Percentiles rank a stretch among this genome's conserved stretches.
Evolutionary conservation across 2,888 invertebrate genomes (phyloP).

Genomic region (Polymixis flavicincta): DNA sequence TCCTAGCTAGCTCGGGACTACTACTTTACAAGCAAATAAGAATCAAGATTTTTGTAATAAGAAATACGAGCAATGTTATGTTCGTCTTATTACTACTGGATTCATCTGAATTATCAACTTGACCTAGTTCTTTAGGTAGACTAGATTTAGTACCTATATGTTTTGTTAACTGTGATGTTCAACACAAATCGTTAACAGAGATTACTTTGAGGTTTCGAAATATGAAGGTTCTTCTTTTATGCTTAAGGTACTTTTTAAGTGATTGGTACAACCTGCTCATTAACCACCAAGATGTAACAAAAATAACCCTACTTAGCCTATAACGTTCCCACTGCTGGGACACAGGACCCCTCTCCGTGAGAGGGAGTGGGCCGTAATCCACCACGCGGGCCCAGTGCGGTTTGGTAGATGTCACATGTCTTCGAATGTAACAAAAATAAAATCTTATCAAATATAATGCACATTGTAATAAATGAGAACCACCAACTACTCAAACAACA

Average conservation of each 20-base stretch:
- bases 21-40: constrained; percentile 57
- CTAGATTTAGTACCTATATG: not conserved
- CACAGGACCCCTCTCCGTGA: no score
- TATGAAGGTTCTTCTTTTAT: not conserved
- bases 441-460: not conserved
- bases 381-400: no score
- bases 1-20: constrained; percentile 53
- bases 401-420: no score
- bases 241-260: not conserved
- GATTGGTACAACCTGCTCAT: not conserved
- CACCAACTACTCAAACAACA: constrained; percentile 2
- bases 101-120: not conserved
- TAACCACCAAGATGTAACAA: not conserved
- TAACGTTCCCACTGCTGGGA: no score
- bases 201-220: not conserved
- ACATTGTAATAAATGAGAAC: not conserved
- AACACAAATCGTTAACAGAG: not conserved
- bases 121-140: not conserved
- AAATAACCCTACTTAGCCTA: no score
- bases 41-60: constrained; percentile 43
- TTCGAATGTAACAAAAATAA: not conserved
- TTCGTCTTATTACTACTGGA: constrained; percentile 1
- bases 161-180: not conserved
- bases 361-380: no score
- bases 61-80: constrained; percentile 27